Base-by-base conservation (phyloP, 2,797 vertebrate species). In the Chanos chanos region DNA sequence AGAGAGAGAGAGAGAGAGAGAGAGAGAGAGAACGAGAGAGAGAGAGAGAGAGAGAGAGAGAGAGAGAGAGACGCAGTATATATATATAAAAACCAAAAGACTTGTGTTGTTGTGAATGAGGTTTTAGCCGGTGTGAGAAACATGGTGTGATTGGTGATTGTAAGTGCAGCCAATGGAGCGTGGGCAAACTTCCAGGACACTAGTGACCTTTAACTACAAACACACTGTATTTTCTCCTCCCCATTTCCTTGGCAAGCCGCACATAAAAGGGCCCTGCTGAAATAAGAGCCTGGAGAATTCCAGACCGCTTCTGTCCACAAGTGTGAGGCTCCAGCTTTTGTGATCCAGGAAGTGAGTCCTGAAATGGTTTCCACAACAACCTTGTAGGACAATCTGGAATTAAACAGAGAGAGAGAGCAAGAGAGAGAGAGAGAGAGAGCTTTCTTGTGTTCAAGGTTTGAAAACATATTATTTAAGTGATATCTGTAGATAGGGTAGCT, bases 201-300 rank as follows among this genome's bases (percentile, higher is more conserved):
- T 54, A 52, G 21, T 79, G 81, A 86, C 84, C 82, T 83, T 81
- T 82, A 54, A 48, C 18, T 49, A 34, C 61, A 68, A 67, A 71
- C 68, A 39, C 66, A 68, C 64, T 77, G 66, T 76, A 63, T 71
- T 75, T 77, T 73, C 70, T 70, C 58, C 55, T 64, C 71, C 61
- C 53, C 25, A 64, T 65, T 56, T 57, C 25, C 36, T 61, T 9
- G 50, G 19, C 6, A 37, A 56, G 57, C 43, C 65, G 66, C 61
- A 73, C 58, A 77, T 80, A 79, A 85, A 85, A 54, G 66, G 77
- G 71, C 59, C 55, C 57, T 15, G 72, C 63, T 70, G 73, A 83
- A 85, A 78, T 64, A 68, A 73, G 74, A 81, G 62, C 70, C 64
- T 60, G 70, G 72, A 76, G 76, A 82, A 80, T 83, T 84, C 74